Evolutionary conservation across 2,888 invertebrate genomes (phyloP).

Genomic region (Fragum sueziense): DNA sequence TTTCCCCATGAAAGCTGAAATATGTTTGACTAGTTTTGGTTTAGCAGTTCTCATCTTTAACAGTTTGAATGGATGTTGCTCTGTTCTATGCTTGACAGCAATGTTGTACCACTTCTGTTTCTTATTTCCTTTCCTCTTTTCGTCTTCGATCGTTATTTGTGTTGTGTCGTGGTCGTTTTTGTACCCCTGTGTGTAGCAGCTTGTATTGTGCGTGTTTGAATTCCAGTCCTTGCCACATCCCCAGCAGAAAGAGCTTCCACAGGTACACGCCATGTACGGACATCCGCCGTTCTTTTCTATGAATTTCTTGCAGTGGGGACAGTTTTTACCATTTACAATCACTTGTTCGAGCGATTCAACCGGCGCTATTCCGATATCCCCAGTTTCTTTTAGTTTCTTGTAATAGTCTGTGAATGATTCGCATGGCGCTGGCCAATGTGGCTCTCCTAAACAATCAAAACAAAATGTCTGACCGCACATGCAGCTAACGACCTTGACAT

Average conservation of each 20-base stretch:
- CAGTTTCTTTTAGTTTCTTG: slow-evolving; percentile 47
- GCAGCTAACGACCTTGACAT: slow-evolving; percentile 52
- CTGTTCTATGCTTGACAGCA: slow-evolving; percentile 43
- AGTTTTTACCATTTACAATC: slow-evolving; percentile 61
- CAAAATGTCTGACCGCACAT: slow-evolving; percentile 64
- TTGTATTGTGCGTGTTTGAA: neutral
- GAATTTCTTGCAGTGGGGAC: slow-evolving; percentile 65
- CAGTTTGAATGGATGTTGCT: slow-evolving; percentile 38
- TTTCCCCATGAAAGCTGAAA: neutral
- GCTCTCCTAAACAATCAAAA: slow-evolving; percentile 61
- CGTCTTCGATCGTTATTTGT: neutral
- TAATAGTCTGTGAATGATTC: slow-evolving; percentile 49
- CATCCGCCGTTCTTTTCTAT: slow-evolving; percentile 69
- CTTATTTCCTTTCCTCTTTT: neutral
- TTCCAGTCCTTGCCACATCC: slow-evolving; percentile 57
- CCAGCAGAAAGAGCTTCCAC: slow-evolving; percentile 67
- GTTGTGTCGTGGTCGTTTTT: slow-evolving; percentile 16
- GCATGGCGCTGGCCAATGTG: slow-evolving; percentile 70
- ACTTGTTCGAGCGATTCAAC: slow-evolving; percentile 24
- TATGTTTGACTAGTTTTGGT: slow-evolving; percentile 24
- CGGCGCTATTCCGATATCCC: slow-evolving; percentile 45
- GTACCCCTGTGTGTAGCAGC: slow-evolving; percentile 7
- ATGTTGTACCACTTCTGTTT: slow-evolving; percentile 46
- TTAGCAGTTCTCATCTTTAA: slow-evolving; percentile 31
- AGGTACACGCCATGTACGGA: slow-evolving; percentile 62